Evolutionary conservation across 2,113 vertebrate genomes (phyloP), one percentile per base, ranked within the genome.

Genomic region (Menidia beryllina): DNA sequence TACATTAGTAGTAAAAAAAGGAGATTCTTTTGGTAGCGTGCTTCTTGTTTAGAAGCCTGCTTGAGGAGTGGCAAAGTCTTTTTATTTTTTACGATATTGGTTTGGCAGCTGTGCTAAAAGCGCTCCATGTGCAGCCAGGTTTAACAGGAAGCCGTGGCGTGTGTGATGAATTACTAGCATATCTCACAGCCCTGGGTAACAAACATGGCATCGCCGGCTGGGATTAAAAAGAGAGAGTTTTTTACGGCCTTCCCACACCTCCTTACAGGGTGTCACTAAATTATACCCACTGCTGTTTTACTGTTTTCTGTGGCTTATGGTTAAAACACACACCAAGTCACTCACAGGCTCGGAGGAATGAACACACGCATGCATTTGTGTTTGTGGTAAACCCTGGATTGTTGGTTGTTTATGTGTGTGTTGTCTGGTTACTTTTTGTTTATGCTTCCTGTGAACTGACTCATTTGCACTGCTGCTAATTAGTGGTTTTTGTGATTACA

Each of bases 261-360:
- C 91, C 86, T 91, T 90, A 89, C 88, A 83, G 88, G 86, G 89
- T 92, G 92, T 91, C 89, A 89, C 90, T 89, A 92, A 94, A 92
- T 94, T 92, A 91, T 91, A 93, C 90, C 88, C 86, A 91, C 91
- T 86, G 89, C 89, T 93, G 92, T 92, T 93, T 94, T 91, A 91
- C 88, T 75, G 85, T 93, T 90, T 92, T 93, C 91, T 93, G 76
- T 88, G 85, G 82, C 72, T 92, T 86, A 85, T 47, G 75, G 80
- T 89, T 89, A 84, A 85, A 64, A 67, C 75, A 77, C 70, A 83
- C 78, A 52, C 66, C 79, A 73, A 85, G 70, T 81, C 75, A 72
- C 76, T 69, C 78, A 72, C 77, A 71, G 47, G 25, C 70, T 50
- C 12, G 47, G 67, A 79, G 75, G 69, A 78, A 81, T 53, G 8